A percentile compares a stretch with the other conserved stretches of the same genome.
These are phyloP conservation scores for Malacoraja senta DNA, from an alignment of 2,797 vertebrate species.

Conservation along the genomic window DNA sequence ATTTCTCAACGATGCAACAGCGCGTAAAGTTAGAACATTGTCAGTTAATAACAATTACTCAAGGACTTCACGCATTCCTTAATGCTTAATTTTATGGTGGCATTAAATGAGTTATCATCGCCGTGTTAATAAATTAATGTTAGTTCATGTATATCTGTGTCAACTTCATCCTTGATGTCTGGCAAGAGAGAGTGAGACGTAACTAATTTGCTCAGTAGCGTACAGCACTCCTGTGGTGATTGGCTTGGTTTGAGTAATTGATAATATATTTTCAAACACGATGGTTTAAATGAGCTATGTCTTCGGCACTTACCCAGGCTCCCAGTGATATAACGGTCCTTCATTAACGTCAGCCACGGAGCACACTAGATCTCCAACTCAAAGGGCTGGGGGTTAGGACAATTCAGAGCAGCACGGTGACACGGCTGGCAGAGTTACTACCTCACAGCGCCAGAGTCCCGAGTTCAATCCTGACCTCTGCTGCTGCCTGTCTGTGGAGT, in stretches of 20 bases:
- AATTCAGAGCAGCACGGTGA: too few species aligned
- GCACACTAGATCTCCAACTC: background rate
- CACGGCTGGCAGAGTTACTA: too few species aligned
- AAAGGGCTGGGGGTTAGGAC: background rate
- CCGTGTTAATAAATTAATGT: constrained; percentile 14
- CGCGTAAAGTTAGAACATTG: background rate
- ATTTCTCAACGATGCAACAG: background rate
- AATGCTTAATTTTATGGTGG: constrained; percentile 33
- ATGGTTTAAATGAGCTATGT: background rate
- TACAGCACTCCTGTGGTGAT: background rate
- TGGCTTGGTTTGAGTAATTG: constrained; percentile 14
- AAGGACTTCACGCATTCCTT: constrained; percentile 11
- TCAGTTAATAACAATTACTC: constrained; percentile 25
- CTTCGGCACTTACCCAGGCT: background rate
- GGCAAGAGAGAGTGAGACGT: background rate
- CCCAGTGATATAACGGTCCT: too few species aligned
- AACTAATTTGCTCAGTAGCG: background rate
- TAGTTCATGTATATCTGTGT: background rate
- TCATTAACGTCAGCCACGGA: background rate
- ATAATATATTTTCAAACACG: background rate
- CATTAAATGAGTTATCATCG: constrained; percentile 29
- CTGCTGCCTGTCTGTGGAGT: too few species aligned
- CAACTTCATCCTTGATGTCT: constrained; percentile 10
- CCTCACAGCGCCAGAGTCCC: too few species aligned
- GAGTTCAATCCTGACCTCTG: too few species aligned